These are phyloP conservation scores for Calidris pygmaea DNA, from an alignment of 2,113 vertebrate genomes.

Conservation along the genomic window DNA sequence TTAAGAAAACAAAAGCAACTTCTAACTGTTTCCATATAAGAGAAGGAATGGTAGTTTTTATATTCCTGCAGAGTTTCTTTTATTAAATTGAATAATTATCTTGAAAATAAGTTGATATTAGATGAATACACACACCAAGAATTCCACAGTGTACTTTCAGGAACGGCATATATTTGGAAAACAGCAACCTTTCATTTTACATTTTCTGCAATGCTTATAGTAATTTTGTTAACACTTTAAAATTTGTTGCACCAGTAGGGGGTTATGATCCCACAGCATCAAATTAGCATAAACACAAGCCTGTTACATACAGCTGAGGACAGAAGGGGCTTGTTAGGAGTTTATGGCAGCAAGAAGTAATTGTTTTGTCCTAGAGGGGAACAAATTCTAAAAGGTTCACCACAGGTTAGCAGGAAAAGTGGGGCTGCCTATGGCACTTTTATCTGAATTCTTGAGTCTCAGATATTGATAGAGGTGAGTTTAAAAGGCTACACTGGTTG, in stretches of 20 bases:
- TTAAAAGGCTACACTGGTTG: background rate
- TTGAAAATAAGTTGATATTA: constrained; percentile 12
- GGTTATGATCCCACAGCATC: constrained; percentile 20
- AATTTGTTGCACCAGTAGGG: constrained; percentile 11
- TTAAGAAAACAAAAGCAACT: constrained; percentile 22
- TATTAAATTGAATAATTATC: constrained; percentile 34
- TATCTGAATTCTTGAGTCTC: background rate
- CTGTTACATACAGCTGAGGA: background rate
- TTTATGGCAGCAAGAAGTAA: constrained; percentile 13
- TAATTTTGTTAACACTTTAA: constrained; percentile 36
- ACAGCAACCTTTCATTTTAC: background rate
- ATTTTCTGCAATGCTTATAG: constrained; percentile 16
- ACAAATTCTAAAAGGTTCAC: background rate
- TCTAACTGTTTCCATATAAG: constrained; percentile 5
- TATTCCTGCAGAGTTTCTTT: constrained; percentile 14
- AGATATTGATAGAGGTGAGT: background rate
- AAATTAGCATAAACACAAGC: constrained; percentile 11
- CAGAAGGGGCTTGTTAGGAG: background rate
- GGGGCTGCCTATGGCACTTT: background rate
- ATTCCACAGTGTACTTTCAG: background rate
- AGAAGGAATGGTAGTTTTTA: background rate
- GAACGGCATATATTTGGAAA: constrained; percentile 12
- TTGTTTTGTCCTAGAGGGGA: background rate
- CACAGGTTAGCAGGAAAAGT: background rate
- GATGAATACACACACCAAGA: background rate